Percentiles rank a stretch among this genome's conserved stretches.
phyloP scores from a whole-genome alignment of 2,888 invertebrate genomes.

The Drosophila prolongata region DNA sequence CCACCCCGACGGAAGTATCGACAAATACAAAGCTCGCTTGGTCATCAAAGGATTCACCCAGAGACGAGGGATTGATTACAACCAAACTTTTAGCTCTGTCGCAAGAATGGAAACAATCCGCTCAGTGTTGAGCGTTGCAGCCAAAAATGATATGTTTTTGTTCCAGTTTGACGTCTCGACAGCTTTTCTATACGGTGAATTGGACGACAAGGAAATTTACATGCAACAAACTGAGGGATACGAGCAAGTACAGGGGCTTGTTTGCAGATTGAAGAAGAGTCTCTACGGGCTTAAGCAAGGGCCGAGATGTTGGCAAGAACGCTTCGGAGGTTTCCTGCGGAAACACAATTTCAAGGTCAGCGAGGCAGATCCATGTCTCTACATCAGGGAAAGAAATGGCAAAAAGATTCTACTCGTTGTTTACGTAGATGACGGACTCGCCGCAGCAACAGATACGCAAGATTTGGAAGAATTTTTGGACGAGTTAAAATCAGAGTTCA shows the following conservation, averaged over 20 bases:
- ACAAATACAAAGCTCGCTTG: constrained; percentile 1
- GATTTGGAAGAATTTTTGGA: constrained; percentile 2
- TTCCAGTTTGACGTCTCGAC: not conserved
- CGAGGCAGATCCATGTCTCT: not conserved
- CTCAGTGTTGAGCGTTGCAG: constrained; percentile 2
- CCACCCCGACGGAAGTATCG: not conserved
- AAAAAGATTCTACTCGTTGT: not conserved
- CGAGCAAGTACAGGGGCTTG: not conserved
- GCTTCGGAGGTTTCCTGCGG: not conserved
- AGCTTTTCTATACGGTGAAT: not conserved
- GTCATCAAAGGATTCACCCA: constrained; percentile 1
- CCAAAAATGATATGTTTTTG: not conserved
- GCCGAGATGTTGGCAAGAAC: not conserved
- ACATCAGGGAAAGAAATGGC: not conserved
- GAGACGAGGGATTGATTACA: not conserved
- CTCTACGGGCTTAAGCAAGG: too few species aligned
- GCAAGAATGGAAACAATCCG: constrained; percentile 1
- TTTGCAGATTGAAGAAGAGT: not conserved
- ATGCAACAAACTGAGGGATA: constrained; percentile 1
- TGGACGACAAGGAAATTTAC: constrained; percentile 2
- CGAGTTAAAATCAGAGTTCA: not conserved
- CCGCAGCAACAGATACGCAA: constrained; percentile 1
- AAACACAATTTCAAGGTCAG: too few species aligned
- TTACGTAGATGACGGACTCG: constrained; percentile 2
- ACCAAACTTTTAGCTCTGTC: not conserved